These are phyloP conservation scores for Acanthoscelides obtectus DNA, from an alignment of 2,888 invertebrate genomes.

Conservation along the genomic window DNA sequence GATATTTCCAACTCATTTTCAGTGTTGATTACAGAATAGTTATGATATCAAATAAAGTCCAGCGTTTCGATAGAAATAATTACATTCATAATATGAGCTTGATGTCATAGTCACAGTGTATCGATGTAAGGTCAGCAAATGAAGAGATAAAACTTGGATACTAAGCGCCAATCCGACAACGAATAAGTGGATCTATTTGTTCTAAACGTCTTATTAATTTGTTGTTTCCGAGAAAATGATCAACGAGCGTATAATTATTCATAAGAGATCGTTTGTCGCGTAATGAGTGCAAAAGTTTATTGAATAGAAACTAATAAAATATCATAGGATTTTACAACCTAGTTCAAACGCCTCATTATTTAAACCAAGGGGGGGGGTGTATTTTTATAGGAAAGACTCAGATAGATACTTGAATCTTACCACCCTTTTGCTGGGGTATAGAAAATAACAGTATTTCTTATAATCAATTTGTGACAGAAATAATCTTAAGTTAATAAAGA, in stretches of 20 bases:
- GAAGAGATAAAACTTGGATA: neutral
- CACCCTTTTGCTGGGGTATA: no score
- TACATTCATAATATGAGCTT: neutral
- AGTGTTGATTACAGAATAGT: no score
- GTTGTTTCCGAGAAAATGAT: neutral
- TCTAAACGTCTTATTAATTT: neutral
- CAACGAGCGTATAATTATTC: neutral
- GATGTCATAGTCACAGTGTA: neutral
- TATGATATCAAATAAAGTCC: no score
- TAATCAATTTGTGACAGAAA: no score
- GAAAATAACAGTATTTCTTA: no score
- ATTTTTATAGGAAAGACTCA: no score
- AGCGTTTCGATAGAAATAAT: neutral
- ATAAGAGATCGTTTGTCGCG: neutral
- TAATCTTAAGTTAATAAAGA: no score
- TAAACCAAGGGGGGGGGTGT: no score
- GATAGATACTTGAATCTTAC: no score
- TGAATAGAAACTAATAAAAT: neutral
- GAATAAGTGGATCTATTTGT: neutral
- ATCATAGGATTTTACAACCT: no score
- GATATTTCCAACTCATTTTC: no score
- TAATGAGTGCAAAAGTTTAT: neutral
- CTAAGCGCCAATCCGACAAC: neutral
- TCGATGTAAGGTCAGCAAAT: neutral
- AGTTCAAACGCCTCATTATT: no score